A percentile compares a stretch with the other conserved stretches of the same genome.
phyloP scores from a whole-genome alignment of 2,888 invertebrate genomes.

The Chromoteleia sp. region DNA sequence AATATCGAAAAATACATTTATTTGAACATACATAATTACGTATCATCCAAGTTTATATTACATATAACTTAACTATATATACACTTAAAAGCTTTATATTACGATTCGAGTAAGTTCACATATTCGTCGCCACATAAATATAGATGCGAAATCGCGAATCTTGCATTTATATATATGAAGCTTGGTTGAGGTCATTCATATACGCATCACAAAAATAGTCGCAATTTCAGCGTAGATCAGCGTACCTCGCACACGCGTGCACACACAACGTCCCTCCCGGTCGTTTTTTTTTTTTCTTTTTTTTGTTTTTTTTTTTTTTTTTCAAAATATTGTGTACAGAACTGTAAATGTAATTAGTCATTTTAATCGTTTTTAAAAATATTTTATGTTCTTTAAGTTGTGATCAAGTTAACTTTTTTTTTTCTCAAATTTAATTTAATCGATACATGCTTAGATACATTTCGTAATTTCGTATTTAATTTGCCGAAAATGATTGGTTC shows the following conservation, averaged over 20 bases:
- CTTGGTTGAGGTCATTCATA: slow-evolving; percentile 63
- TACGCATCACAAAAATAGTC: slow-evolving; percentile 69
- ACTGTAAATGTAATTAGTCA: too few species aligned
- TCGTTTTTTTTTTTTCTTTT: too few species aligned
- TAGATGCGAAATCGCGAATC: slow-evolving; percentile 57
- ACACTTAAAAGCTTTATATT: slow-evolving; percentile 74
- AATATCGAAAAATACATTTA: slow-evolving; percentile 79
- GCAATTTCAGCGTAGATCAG: slow-evolving; percentile 58
- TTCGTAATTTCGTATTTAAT: too few species aligned
- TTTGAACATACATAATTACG: slow-evolving; percentile 75
- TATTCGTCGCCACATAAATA: slow-evolving; percentile 55
- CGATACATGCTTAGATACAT: too few species aligned
- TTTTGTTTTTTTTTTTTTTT: too few species aligned
- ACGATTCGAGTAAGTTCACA: slow-evolving; percentile 61
- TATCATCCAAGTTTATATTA: slow-evolving; percentile 72
- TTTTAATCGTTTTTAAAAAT: too few species aligned
- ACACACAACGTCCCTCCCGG: slow-evolving; percentile 51
- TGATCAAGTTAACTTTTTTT: too few species aligned
- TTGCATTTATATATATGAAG: slow-evolving; percentile 62
- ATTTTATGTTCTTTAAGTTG: too few species aligned
- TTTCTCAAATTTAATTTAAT: too few species aligned
- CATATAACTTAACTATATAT: slow-evolving; percentile 72
- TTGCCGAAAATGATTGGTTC: neutral
- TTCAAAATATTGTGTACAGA: too few species aligned
- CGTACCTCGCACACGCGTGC: slow-evolving; percentile 42